Evolutionary conservation across 2,888 invertebrate species (phyloP).

Genomic region (Sphaeridia pumilis): DNA sequence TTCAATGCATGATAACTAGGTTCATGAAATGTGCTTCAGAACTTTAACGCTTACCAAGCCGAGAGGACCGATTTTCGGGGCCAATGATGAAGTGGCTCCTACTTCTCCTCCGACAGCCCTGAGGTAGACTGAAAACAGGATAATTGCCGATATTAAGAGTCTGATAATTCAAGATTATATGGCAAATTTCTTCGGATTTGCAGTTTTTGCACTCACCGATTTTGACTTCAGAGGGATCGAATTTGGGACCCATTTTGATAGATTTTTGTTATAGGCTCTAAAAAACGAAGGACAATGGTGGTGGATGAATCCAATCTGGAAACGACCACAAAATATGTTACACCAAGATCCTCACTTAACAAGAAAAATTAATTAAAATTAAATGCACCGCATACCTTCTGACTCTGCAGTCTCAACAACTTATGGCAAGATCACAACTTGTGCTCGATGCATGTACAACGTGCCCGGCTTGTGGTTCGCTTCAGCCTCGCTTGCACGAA

Average conservation of each 20-base stretch:
- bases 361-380: too few species aligned
- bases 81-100: conserved; percentile 95
- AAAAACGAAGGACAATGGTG: conserved; percentile 22
- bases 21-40: too few species aligned
- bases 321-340: conserved; percentile 33
- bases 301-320: conserved; percentile 35
- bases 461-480: too few species aligned
- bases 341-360: too few species aligned
- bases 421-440: too few species aligned
- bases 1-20: too few species aligned
- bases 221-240: conserved; percentile 88
- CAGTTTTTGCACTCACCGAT: conserved; percentile 71
- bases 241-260: conserved; percentile 38
- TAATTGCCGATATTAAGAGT: too few species aligned
- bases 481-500: too few species aligned
- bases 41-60: conserved; percentile 80
- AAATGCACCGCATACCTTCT: too few species aligned
- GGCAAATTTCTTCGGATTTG: too few species aligned
- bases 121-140: conserved; percentile 62
- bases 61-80: conserved; percentile 98
- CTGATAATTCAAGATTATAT: not conserved
- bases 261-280: conserved; percentile 9
- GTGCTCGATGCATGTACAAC: too few species aligned
- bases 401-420: too few species aligned
- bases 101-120: conserved; percentile 99